Evolutionary conservation across 37 sponge, comb jelly and placozoan genomes (phyloP).

Genomic region (Agelas oroides): DNA sequence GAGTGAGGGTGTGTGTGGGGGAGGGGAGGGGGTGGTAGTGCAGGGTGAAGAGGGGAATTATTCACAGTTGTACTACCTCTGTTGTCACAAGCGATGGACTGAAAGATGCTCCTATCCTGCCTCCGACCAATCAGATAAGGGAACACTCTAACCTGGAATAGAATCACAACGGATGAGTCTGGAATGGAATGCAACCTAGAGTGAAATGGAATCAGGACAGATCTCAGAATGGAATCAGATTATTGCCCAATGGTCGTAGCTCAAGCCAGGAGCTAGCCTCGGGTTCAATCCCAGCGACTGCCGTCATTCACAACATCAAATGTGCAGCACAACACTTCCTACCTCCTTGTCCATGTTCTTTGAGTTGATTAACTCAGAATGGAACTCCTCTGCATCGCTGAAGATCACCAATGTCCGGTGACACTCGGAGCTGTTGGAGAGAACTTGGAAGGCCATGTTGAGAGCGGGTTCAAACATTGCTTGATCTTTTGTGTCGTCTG

Average conservation of each 20-base stretch:
- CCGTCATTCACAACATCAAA: no score
- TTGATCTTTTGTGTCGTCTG: neutral
- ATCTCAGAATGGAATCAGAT: neutral
- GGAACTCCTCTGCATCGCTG: slow-evolving; percentile 9
- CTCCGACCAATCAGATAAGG: neutral
- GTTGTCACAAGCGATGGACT: neutral
- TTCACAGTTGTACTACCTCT: no score
- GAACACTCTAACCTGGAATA: slow-evolving; percentile 16
- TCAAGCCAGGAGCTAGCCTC: no score
- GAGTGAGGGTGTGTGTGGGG: neutral
- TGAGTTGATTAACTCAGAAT: neutral
- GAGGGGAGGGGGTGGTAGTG: neutral
- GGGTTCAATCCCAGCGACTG: no score
- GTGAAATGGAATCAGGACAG: no score
- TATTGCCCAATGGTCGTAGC: no score
- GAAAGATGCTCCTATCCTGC: neutral
- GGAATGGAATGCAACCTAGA: no score
- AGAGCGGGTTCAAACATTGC: neutral
- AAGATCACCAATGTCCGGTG: slow-evolving; percentile 35
- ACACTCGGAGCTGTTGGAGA: slow-evolving; percentile 18
- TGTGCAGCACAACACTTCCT: no score
- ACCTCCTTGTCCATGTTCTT: no score
- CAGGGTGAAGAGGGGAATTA: neutral
- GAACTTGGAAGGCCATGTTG: neutral
- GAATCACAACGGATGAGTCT: neutral